Percentiles rank a stretch among this genome's conserved stretches.
Conservation (phyloP, 1,140 invertebrate genomes). For the Aphaenogaster floridana region DNA sequence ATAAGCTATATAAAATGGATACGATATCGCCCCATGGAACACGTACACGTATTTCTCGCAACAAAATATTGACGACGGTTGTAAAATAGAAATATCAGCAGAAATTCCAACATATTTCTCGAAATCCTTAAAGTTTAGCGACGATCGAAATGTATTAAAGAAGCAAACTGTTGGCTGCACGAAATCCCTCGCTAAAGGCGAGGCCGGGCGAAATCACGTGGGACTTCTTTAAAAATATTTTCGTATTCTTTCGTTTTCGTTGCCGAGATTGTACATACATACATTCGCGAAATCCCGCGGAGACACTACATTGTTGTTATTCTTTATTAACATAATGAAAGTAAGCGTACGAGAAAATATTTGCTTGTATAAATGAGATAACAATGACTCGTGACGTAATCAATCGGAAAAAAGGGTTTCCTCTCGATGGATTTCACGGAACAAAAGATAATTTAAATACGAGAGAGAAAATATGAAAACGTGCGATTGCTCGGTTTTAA, state of each 20-base stretch:
- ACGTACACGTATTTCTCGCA: neutral
- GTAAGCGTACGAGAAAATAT: neutral
- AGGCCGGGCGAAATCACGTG: neutral
- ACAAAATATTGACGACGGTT: neutral
- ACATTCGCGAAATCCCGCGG: neutral
- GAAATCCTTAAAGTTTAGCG: neutral
- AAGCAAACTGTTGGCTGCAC: neutral
- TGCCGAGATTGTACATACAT: neutral
- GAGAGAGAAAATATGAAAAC: neutral
- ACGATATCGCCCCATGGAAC: neutral
- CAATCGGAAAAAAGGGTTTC: neutral
- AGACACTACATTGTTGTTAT: neutral
- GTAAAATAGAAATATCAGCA: slow-evolving; percentile 27
- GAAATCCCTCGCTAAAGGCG: neutral
- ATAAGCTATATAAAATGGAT: slow-evolving; percentile 3
- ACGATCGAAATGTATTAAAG: slow-evolving; percentile 17
- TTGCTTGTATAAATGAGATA: neutral
- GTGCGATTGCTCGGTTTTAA: slow-evolving; percentile 2
- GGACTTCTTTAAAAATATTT: slow-evolving; percentile 13
- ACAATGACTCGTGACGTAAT: neutral
- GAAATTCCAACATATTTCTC: neutral
- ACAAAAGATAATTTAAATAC: slow-evolving; percentile 13
- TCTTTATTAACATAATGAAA: slow-evolving; percentile 19
- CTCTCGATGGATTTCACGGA: neutral
- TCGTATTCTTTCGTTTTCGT: neutral